Conservation (phyloP, 2,113 vertebrate species). For the Tor tambroides region DNA sequence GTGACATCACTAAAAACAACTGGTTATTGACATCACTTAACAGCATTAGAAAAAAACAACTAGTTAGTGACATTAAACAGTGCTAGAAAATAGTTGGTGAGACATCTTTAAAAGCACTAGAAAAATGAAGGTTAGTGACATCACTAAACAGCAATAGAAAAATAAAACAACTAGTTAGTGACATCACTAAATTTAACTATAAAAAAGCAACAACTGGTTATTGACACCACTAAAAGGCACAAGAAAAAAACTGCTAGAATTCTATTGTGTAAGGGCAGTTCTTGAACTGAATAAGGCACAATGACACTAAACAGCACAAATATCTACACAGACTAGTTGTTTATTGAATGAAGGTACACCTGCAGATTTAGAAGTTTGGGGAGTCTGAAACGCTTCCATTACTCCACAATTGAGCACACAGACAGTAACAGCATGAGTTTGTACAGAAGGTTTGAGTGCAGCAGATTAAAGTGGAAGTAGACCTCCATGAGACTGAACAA, state of each 20-base stretch:
- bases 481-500: constrained; percentile 1
- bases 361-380: background rate
- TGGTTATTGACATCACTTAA: too few relatives aligned
- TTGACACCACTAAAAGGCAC: background rate
- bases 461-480: constrained; percentile 11
- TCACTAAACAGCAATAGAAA: too few relatives aligned
- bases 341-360: background rate
- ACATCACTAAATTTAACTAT: too few relatives aligned
- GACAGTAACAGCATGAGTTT: background rate
- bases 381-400: background rate
- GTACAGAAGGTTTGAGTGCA: too few relatives aligned
- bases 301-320: background rate
- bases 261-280: too few relatives aligned
- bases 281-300: background rate
- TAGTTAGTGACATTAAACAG: too few relatives aligned
- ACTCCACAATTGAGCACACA: background rate
- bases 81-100: too few relatives aligned
- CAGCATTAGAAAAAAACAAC: too few relatives aligned
- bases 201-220: background rate
- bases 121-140: too few relatives aligned
- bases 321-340: background rate
- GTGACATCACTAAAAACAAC: too few relatives aligned
- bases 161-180: too few relatives aligned
- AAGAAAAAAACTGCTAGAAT: background rate
- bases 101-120: too few relatives aligned